Evolutionary conservation across 2,113 vertebrate species (phyloP).

Genomic region (Tor tambroides): DNA sequence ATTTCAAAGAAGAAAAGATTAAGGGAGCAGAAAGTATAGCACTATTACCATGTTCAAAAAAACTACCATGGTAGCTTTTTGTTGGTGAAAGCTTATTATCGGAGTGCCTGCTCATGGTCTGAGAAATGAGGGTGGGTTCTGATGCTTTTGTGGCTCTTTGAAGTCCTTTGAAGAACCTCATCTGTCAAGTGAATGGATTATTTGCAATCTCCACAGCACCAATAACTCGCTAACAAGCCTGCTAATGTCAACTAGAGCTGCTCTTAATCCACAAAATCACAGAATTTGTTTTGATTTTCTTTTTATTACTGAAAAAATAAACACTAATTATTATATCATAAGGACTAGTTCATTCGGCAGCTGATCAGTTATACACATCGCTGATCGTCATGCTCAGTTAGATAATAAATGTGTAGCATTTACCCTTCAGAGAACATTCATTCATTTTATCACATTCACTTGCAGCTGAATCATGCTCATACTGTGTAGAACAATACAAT

Average conservation of each 20-base stretch:
- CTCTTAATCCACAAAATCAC: not conserved
- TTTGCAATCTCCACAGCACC: not conserved
- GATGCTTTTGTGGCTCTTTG: conserved; percentile 22
- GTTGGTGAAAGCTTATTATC: not conserved
- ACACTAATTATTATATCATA: not conserved
- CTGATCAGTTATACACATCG: not conserved
- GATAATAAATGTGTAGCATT: conserved; percentile 13
- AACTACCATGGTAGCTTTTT: not conserved
- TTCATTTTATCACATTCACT: conserved; percentile 13
- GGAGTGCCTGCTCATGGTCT: not conserved
- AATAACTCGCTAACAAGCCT: not conserved
- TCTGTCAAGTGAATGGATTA: not conserved
- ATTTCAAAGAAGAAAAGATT: not conserved
- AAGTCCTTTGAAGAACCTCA: conserved; percentile 10
- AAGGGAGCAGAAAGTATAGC: not conserved
- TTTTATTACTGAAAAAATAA: not conserved
- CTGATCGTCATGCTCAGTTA: not conserved
- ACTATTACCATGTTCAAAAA: not conserved
- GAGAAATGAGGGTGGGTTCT: conserved; percentile 23
- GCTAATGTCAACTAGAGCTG: not conserved
- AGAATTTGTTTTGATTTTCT: not conserved
- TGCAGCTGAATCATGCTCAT: not conserved
- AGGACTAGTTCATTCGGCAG: not conserved
- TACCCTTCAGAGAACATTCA: conserved; percentile 25
- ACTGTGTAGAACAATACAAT: conserved; percentile 12